Evolutionary conservation across 2,888 invertebrate species (phyloP), one percentile per base, ranked within the genome.

Genomic region (Dryobotodes eremita): DNA sequence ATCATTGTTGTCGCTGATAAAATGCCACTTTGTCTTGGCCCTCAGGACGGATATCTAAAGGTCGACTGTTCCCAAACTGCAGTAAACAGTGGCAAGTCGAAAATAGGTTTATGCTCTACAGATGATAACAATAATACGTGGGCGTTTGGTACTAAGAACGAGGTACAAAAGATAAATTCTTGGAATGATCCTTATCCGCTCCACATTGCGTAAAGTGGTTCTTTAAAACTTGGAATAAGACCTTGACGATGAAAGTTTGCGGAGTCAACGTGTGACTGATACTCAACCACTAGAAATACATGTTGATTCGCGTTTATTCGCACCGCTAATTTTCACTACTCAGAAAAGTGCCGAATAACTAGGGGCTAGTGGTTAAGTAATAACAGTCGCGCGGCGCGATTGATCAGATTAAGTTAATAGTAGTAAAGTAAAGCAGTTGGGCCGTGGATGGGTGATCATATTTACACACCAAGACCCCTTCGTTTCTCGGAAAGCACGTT

Each of bases 171-270:
- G 31, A n/a, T 0, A 42, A 46, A 61, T 53, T 53, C 55, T 53
- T n/a, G 10, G 23, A 74, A 62, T 61, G 8, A 8, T 31, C 55
- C 74, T 57, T 46, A 50, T 13, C 46, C 50, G 61, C 48, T 80
- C 46, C 50, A 68, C 48, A 74, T 53, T 23, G 7, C 2, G 2
- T 59, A 48, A 75, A 80, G 64, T 70, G 69, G 50, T 53, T n/a
- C 46, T 75, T 74, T 31, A 65, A 31, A 75, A 53, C 31, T 59
- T 26, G 6, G 46, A 59, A 23, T 31, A 55, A 59, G 11, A 46
- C 57, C 50, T 31, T 75, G 69, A 36, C 64, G 36, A 46, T 59
- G 36, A 75, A 69, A 69, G 46, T 65, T 69, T 5, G 8, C 17
- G 0, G 2, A 75, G 57, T n/a, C 20, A 31, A 23, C 26, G 46